phyloP scores from a whole-genome alignment of 2,113 vertebrate genomes.

The Myotis brandtii region DNA sequence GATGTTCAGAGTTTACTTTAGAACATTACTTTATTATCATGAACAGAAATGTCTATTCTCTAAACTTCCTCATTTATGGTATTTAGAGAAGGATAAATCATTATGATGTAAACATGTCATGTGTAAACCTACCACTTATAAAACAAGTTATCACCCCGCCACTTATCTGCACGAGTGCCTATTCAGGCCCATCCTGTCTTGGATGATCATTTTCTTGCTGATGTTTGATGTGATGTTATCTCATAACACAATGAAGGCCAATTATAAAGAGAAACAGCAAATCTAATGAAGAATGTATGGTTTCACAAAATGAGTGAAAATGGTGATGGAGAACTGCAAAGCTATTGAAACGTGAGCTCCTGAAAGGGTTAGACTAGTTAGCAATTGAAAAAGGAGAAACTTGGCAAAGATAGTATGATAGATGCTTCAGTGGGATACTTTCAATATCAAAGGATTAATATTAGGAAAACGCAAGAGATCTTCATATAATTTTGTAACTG shows the following conservation, averaged over 20 bases:
- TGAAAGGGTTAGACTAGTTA: neutral
- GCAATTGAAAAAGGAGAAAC: neutral
- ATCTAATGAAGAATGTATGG: neutral
- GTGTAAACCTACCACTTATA: neutral
- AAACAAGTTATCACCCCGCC: neutral
- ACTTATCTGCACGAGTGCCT: neutral
- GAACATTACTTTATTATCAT: neutral
- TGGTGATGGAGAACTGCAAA: neutral
- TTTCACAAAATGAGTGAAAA: neutral
- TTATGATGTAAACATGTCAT: neutral
- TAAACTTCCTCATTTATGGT: neutral
- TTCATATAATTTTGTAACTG: neutral
- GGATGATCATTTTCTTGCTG: neutral
- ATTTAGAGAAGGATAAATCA: neutral
- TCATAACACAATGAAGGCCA: neutral
- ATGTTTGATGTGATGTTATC: neutral
- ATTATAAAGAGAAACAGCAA: neutral
- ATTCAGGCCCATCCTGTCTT: neutral
- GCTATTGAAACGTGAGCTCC: neutral
- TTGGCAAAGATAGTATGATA: neutral
- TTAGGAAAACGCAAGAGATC: neutral
- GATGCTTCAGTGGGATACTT: neutral
- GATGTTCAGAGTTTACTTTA: neutral
- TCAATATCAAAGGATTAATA: neutral
- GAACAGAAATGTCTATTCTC: neutral